Percentiles rank a stretch among this genome's conserved stretches.
Evolutionary conservation across 2,113 vertebrate genomes (phyloP).

Genomic region (Dolichotis patagonum): DNA sequence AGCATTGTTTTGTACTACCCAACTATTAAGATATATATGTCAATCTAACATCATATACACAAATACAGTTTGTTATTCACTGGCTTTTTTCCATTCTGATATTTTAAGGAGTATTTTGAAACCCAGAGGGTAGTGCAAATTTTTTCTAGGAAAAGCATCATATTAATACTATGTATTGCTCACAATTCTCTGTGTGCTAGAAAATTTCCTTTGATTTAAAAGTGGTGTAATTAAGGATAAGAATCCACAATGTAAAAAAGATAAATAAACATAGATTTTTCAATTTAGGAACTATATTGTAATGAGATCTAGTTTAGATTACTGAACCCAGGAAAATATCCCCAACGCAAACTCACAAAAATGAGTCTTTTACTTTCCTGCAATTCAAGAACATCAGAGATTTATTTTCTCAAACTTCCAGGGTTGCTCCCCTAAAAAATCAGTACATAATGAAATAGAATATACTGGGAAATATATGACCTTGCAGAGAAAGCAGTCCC

Average conservation of each 20-base stretch:
- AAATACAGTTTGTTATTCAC: neutral
- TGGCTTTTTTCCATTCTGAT: neutral
- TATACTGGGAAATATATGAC: neutral
- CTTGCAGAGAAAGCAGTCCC: neutral
- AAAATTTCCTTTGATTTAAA: neutral
- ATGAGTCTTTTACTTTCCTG: neutral
- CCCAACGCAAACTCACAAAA: neutral
- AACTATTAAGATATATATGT: neutral
- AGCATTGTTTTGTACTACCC: neutral
- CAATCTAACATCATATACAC: neutral
- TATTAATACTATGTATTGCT: neutral
- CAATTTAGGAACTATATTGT: neutral
- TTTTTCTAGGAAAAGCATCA: neutral
- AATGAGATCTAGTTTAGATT: neutral
- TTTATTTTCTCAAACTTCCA: neutral
- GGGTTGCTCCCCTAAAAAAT: conserved; percentile 62
- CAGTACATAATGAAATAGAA: neutral
- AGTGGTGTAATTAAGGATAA: neutral
- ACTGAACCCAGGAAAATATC: neutral
- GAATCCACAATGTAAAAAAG: neutral
- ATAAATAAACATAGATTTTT: neutral
- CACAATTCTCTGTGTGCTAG: neutral
- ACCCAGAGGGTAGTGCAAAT: neutral
- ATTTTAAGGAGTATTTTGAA: neutral
- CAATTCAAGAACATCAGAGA: neutral